These are phyloP conservation scores for Hydrochoerus hydrochaeris DNA, from an alignment of 2,113 vertebrate genomes.

Conservation along the genomic window DNA sequence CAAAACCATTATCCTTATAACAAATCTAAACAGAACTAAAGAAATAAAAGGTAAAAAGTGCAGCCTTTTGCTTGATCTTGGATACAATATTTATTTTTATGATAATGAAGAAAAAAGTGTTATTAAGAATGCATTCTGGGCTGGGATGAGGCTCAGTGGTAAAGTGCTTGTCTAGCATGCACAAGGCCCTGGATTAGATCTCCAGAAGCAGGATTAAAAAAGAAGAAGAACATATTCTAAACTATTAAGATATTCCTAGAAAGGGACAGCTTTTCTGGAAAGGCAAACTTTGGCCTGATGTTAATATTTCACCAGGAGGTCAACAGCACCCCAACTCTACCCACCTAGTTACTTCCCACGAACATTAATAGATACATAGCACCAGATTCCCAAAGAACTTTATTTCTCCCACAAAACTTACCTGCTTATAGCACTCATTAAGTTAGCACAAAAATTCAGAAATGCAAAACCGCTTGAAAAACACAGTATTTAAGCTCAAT, in stretches of 20 bases:
- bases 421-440: slow-evolving; percentile 55
- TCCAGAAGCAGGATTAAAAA: not conserved
- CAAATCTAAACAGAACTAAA: slow-evolving; percentile 52
- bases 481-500: slow-evolving; percentile 5
- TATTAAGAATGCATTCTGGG: not conserved
- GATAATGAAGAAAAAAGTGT: slow-evolving; percentile 22
- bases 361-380: slow-evolving; percentile 7
- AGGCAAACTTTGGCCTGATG: slow-evolving; percentile 42
- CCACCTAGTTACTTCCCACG: not conserved
- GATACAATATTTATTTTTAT: slow-evolving; percentile 61
- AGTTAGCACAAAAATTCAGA: slow-evolving; percentile 29
- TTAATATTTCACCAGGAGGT: slow-evolving; percentile 21
- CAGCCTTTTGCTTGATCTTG: slow-evolving; percentile 35
- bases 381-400: slow-evolving; percentile 62
- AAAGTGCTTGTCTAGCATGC: not conserved
- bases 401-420: slow-evolving; percentile 68
- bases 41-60: slow-evolving; percentile 22
- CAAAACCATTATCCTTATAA: slow-evolving; percentile 15
- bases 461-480: slow-evolving; percentile 49
- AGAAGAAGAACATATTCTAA: not conserved
- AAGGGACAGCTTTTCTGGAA: slow-evolving; percentile 15
- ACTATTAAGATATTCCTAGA: slow-evolving; percentile 39
- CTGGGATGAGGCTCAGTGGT: not conserved
- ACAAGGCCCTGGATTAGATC: not conserved
- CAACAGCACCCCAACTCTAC: not conserved